Conservation (phyloP, 1,140 invertebrate genomes). For the Monochamus saltuarius region DNA sequence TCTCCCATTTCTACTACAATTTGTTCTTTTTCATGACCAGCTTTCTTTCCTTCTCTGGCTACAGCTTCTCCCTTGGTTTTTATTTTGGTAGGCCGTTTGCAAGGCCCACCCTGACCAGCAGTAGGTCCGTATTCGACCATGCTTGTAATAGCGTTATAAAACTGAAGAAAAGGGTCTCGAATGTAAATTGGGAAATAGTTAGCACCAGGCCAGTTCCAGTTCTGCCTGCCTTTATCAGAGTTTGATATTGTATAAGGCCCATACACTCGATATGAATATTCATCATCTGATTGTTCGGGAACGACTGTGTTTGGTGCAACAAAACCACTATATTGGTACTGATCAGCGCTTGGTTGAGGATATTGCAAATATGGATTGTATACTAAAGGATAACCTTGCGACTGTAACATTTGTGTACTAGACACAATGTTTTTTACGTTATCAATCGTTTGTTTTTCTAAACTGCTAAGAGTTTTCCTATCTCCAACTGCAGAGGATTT, state of each 20-base stretch:
- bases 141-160: conserved; percentile 55
- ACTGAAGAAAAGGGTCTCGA: conserved; percentile 57
- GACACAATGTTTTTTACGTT: conserved; percentile 36
- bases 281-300: conserved; percentile 1
- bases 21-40: neutral
- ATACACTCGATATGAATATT: conserved; percentile 9
- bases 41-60: neutral
- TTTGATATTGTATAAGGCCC: neutral
- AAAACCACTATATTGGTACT: conserved; percentile 1
- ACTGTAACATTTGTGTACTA: conserved; percentile 19
- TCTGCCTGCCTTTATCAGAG: conserved; percentile 30
- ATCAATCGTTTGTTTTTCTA: conserved; percentile 31
- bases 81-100: conserved; percentile 9
- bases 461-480: neutral
- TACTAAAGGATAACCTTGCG: neutral
- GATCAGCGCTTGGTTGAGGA: neutral
- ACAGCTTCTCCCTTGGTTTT: neutral
- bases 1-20: conserved; percentile 10
- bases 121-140: conserved; percentile 61
- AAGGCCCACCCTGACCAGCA: conserved; percentile 27
- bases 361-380: conserved; percentile 11
- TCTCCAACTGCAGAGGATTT: neutral
- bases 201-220: conserved; percentile 52
- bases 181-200: conserved; percentile 58
- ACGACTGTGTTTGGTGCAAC: neutral